Conservation (phyloP, 2,113 vertebrate genomes). For the Monarcha castaneiventris region DNA sequence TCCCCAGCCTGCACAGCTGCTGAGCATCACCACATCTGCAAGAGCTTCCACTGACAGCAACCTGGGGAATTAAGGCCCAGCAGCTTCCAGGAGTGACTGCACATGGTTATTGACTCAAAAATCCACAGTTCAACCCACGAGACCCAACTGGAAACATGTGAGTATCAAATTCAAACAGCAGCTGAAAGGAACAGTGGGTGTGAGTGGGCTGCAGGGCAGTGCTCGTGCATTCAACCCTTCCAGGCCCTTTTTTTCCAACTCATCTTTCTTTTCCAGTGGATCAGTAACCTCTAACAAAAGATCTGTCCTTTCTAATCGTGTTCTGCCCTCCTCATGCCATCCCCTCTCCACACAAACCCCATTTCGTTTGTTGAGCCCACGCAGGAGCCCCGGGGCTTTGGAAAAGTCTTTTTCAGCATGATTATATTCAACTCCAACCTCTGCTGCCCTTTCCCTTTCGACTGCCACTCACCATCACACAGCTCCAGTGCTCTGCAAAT, state of each 20-base stretch:
- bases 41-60: not conserved
- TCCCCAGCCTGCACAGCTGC: not conserved
- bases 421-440: not conserved
- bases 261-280: conserved; percentile 38
- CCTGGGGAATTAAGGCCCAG: not conserved
- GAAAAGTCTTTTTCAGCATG: conserved; percentile 65
- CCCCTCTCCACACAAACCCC: conserved; percentile 54
- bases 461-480: conserved; percentile 22
- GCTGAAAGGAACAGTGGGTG: not conserved
- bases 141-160: not conserved
- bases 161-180: not conserved
- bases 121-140: accelerated
- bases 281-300: conserved; percentile 79
- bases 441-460: not conserved
- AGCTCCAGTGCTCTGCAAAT: not conserved
- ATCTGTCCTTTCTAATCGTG: conserved; percentile 79
- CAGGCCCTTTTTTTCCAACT: not conserved
- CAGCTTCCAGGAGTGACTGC: not conserved
- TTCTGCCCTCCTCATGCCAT: conserved; percentile 57
- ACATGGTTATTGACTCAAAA: not conserved
- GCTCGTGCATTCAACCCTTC: not conserved
- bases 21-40: not conserved
- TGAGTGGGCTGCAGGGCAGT: not conserved
- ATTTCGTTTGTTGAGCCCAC: conserved; percentile 66
- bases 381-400: conserved; percentile 76